A percentile compares a stretch with the other conserved stretches of the same genome.
phyloP scores from a whole-genome alignment of 2,113 vertebrate species.

The Calcarius ornatus region DNA sequence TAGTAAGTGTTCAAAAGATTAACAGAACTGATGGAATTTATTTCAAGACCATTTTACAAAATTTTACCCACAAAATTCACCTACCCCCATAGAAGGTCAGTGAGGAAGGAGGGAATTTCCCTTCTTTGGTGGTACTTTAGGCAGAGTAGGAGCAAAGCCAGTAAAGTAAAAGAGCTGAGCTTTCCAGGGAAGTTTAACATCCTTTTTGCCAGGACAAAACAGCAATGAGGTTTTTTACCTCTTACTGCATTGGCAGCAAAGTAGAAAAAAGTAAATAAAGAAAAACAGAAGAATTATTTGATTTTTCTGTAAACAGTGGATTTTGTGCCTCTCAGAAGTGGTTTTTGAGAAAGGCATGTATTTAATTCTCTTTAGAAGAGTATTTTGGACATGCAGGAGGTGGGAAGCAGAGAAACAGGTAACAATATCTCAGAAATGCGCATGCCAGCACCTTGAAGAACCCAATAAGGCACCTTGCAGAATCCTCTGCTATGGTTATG shows the following conservation, averaged over 20 bases:
- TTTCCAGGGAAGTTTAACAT: background rate
- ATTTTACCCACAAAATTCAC: background rate
- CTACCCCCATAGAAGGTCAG: background rate
- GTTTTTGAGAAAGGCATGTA: background rate
- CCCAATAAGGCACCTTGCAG: background rate
- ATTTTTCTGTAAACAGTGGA: background rate
- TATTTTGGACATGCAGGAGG: background rate
- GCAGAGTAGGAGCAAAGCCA: background rate
- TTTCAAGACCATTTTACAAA: background rate
- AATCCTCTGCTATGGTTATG: background rate
- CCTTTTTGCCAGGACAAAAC: background rate
- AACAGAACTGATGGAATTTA: background rate
- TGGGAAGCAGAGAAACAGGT: background rate
- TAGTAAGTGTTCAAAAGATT: background rate
- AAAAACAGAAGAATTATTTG: background rate
- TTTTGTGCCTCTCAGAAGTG: background rate
- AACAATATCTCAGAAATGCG: background rate
- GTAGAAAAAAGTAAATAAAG: background rate
- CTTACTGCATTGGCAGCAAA: background rate
- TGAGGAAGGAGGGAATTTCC: background rate
- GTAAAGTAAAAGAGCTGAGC: background rate
- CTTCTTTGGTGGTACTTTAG: background rate
- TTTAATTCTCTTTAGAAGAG: background rate
- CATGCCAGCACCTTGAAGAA: fast-evolving
- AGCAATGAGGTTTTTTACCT: background rate